Percentiles rank a stretch among this genome's conserved stretches.
Conservation (phyloP, 2,113 vertebrate genomes). For the Mugil cephalus region DNA sequence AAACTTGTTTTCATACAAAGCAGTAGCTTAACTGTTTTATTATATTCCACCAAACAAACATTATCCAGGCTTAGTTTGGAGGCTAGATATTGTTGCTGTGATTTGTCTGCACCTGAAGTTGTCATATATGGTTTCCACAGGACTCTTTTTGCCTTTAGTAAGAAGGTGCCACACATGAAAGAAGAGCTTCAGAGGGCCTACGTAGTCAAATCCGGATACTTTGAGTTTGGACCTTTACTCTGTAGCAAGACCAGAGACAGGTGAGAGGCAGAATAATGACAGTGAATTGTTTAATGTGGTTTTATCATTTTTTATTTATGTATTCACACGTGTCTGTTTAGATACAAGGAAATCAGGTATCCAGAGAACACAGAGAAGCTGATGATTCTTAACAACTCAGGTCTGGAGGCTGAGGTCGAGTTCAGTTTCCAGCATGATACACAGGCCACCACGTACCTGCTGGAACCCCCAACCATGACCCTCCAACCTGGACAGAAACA, state of each 20-base stretch:
- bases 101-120: not conserved
- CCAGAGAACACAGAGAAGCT: conserved; percentile 87
- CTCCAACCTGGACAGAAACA: conserved; percentile 87
- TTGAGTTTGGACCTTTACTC: conserved; percentile 92
- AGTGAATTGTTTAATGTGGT: not conserved
- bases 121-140: conserved; percentile 40
- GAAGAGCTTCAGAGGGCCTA: conserved; percentile 87
- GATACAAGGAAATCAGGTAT: conserved; percentile 87
- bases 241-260: conserved; percentile 92
- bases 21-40: too few species aligned
- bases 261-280: conserved; percentile 70
- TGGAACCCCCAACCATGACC: conserved; percentile 88
- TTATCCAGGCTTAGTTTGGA: too few species aligned
- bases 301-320: not conserved
- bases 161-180: conserved; percentile 63
- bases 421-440: conserved; percentile 88
- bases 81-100: too few species aligned
- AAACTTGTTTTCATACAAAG: too few species aligned
- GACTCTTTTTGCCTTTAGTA: conserved; percentile 86
- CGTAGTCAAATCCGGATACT: conserved; percentile 78
- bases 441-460: conserved; percentile 87
- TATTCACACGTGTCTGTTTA: conserved; percentile 60
- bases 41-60: too few species aligned
- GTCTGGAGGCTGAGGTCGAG: conserved; percentile 80
- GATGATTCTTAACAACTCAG: conserved; percentile 87